Conservation (phyloP, 2,113 vertebrate species). For the Cepphus grylle region DNA sequence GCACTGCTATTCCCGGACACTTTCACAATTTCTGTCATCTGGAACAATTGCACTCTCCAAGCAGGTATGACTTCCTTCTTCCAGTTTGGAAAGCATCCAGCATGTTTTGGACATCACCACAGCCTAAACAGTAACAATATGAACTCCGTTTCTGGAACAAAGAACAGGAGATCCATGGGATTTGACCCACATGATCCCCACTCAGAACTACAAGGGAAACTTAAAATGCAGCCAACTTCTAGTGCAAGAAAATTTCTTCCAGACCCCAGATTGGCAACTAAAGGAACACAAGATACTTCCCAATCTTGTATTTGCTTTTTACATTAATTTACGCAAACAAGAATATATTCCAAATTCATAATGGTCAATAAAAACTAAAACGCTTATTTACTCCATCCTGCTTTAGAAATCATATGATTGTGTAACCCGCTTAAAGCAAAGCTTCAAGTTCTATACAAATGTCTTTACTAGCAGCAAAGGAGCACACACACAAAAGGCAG, state of each 20-base stretch:
- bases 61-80: neutral
- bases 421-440: neutral
- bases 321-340: neutral
- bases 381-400: neutral
- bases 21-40: neutral
- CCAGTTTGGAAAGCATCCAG: neutral
- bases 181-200: conserved; percentile 1
- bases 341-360: conserved; percentile 10
- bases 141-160: conserved; percentile 13
- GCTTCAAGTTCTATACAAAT: neutral
- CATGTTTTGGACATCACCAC: neutral
- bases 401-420: neutral
- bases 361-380: neutral
- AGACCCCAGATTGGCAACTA: conserved; percentile 26
- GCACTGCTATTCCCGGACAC: neutral
- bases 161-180: neutral
- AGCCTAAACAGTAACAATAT: neutral
- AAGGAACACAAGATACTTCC: conserved; percentile 18
- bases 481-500: neutral
- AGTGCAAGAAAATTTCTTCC: conserved; percentile 40
- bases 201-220: conserved; percentile 21
- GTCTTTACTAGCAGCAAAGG: neutral
- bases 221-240: neutral
- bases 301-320: conserved; percentile 29
- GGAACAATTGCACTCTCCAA: neutral